phyloP scores from a whole-genome alignment of 2,113 vertebrate species.

The Erythrocercus mccallii region DNA sequence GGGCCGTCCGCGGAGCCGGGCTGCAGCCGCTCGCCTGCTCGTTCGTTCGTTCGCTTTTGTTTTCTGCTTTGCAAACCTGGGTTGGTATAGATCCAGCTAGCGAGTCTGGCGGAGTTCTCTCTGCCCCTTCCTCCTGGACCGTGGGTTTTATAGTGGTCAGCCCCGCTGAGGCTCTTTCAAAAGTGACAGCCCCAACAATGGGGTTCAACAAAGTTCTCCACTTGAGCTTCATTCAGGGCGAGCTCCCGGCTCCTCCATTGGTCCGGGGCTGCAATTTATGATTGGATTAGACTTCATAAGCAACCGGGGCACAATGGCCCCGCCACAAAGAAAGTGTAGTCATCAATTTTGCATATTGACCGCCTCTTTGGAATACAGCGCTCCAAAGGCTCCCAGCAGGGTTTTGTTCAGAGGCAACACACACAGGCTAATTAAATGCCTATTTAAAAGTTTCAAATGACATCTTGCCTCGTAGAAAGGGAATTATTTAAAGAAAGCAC shows the following conservation, averaged over 20 bases:
- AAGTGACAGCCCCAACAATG: slow-evolving; percentile 93
- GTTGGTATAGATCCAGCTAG: slow-evolving; percentile 60
- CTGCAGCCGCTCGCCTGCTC: not conserved
- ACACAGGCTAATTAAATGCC: slow-evolving; percentile 89
- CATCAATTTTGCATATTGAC: slow-evolving; percentile 90
- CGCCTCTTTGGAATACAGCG: slow-evolving; percentile 79
- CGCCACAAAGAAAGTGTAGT: slow-evolving; percentile 83
- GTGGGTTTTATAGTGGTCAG: slow-evolving; percentile 86
- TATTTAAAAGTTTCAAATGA: slow-evolving; percentile 86
- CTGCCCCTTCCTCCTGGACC: slow-evolving; percentile 70
- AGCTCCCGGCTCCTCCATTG: slow-evolving; percentile 79
- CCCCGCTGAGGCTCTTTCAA: slow-evolving; percentile 76
- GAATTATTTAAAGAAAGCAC: slow-evolving; percentile 79
- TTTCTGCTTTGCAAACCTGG: slow-evolving; percentile 46
- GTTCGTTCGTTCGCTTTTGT: not conserved
- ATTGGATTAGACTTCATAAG: slow-evolving; percentile 99
- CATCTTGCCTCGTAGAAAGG: slow-evolving; percentile 80
- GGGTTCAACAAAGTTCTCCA: slow-evolving; percentile 91
- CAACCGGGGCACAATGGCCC: slow-evolving; percentile 82
- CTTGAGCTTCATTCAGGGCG: slow-evolving; percentile 86
- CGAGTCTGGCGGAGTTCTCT: slow-evolving; percentile 60
- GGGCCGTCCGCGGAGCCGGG: slow-evolving; percentile 28
- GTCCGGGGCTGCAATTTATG: slow-evolving; percentile 88
- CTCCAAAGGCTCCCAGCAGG: slow-evolving; percentile 70
- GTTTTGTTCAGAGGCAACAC: slow-evolving; percentile 79